Percentiles rank a stretch among this genome's conserved stretches.
Conservation (phyloP, 2,113 vertebrate genomes). For the Salvelinus alpinus region DNA sequence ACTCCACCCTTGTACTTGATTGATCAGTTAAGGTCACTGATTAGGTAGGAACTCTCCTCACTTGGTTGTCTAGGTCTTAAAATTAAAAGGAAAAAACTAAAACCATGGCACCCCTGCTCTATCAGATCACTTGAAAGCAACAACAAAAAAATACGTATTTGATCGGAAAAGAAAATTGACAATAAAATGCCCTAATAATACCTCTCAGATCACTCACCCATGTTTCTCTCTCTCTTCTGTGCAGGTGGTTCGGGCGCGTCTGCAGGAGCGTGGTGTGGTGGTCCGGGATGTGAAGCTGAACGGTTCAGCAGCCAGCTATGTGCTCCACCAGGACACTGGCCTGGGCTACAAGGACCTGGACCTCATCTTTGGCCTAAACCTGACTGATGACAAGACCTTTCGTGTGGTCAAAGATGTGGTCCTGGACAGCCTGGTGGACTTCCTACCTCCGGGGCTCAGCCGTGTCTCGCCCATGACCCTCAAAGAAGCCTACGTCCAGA, state of each 20-base stretch:
- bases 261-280: constrained; percentile 81
- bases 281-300: constrained; percentile 87
- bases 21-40: too few species aligned
- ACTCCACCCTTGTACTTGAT: too few species aligned
- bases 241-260: constrained; percentile 86
- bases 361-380: constrained; percentile 86
- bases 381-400: constrained; percentile 82
- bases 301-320: constrained; percentile 90
- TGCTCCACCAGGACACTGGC: constrained; percentile 88
- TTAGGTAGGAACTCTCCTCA: too few species aligned
- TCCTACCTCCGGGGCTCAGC: constrained; percentile 86
- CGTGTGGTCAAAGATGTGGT: constrained; percentile 89
- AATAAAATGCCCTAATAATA: too few species aligned
- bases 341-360: constrained; percentile 94
- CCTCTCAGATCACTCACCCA: not conserved
- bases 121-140: too few species aligned
- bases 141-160: too few species aligned
- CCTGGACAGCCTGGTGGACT: constrained; percentile 91
- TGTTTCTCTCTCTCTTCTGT: constrained; percentile 17
- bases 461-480: constrained; percentile 87
- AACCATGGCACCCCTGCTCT: too few species aligned
- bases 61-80: too few species aligned
- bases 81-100: too few species aligned
- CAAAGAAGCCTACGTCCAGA: constrained; percentile 93
- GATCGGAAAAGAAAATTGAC: too few species aligned